Percentiles rank a stretch among this genome's conserved stretches.
Conservation (phyloP, 1,140 invertebrate genomes). For the Campoletis sonorensis region DNA sequence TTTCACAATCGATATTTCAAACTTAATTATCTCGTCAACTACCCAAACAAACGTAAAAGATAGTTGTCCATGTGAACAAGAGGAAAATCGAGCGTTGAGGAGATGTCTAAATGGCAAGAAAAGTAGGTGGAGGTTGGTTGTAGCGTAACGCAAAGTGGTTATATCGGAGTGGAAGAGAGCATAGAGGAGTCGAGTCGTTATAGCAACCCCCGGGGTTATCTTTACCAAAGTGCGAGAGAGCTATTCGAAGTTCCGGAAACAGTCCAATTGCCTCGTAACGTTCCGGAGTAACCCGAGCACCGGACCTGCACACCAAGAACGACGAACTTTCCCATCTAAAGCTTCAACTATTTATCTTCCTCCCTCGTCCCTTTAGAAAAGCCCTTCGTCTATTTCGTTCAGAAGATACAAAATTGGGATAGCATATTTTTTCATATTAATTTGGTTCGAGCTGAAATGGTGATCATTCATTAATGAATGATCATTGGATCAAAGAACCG, state of each 20-base stretch:
- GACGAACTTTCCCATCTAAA: not conserved
- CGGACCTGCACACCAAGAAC: not conserved
- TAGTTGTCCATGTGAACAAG: not conserved
- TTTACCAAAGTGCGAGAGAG: constrained; percentile 10
- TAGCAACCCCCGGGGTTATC: not conserved
- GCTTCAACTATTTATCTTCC: not conserved
- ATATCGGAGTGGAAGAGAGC: not conserved
- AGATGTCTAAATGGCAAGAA: not conserved
- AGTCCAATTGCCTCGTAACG: constrained; percentile 3
- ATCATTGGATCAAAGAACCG: too few species aligned
- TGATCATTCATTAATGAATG: not conserved
- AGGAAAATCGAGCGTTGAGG: not conserved
- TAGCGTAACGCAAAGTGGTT: not conserved
- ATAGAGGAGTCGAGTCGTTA: not conserved
- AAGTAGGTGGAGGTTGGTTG: not conserved
- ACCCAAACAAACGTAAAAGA: not conserved
- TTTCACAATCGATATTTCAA: too few species aligned
- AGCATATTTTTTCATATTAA: not conserved
- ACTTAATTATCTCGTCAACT: not conserved
- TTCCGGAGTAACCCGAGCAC: not conserved
- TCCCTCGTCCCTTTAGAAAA: not conserved
- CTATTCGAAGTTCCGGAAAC: constrained; percentile 10
- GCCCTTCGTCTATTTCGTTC: not conserved
- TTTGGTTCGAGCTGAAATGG: not conserved
- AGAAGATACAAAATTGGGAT: not conserved